Base-by-base conservation (phyloP, 2,113 vertebrate species). In the Sciurus niger region DNA sequence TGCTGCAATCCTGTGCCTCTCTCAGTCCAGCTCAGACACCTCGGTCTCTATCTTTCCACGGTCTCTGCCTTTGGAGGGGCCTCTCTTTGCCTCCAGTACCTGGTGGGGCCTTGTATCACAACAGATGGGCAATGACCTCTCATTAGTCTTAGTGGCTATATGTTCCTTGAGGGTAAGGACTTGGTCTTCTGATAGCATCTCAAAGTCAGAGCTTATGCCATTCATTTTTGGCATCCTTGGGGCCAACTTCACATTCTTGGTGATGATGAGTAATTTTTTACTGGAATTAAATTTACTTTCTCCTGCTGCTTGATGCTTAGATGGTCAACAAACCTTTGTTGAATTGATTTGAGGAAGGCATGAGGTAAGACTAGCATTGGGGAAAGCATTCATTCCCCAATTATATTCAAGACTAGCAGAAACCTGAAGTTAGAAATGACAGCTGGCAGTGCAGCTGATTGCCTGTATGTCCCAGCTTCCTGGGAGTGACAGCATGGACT, bases 381-480 rank as follows among this genome's bases (percentile, higher is more conserved):
- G 79, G 85, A 93, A 40, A 77, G 86, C 30, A 30, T 95, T 96
- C 89, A 63, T 93, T 91, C 92, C 60, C 79, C 30, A 92, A 30
- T 97, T 95, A 92, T 96, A 96, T 95, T 85, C 7, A 96, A 95
- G 79, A 94, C 89, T 65, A 90, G 22, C 58, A 43, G 67, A 92
- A 92, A 77, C 72, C 94, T 88, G 53, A 94, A 89, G 80, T 95
- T 87, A 93, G 40, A 96, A 93, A 96, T 73, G 87, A 95, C 90
- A 96, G 6, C 68, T 24, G 76, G 80, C 76, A 74, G 88, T 63
- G 63, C 40, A 16, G 90, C 58, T 68, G 93, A 95, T 63, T 46
- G 78, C 8, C 53, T 32, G 1, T 37, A 92, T 65, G 87, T 96
- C 91, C 84, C 83, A 76, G 83, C 74, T 92, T 89, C 86, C 90